A percentile compares a stretch with the other conserved stretches of the same genome.
These are phyloP conservation scores for Brotula barbata DNA, from an alignment of 2,797 vertebrate species.

Conservation along the genomic window DNA sequence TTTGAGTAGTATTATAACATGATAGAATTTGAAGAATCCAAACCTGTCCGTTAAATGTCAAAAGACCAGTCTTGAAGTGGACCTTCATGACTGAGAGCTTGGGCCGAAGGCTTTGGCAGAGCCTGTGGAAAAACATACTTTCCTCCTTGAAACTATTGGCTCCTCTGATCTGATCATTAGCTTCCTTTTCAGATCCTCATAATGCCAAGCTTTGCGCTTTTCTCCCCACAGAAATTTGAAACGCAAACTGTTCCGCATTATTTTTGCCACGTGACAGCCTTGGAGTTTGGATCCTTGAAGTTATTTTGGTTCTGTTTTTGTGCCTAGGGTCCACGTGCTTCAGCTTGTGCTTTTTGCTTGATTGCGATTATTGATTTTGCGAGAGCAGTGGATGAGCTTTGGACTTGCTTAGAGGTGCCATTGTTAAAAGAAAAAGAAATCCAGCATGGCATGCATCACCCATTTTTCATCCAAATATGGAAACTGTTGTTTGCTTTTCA, in stretches of 20 bases:
- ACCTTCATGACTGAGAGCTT: slow-evolving; percentile 26
- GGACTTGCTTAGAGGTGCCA: slow-evolving; percentile 35
- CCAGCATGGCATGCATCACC: slow-evolving; percentile 34
- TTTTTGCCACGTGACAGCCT: slow-evolving; percentile 30
- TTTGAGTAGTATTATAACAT: background rate
- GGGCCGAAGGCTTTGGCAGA: slow-evolving; percentile 28
- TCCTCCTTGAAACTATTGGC: slow-evolving; percentile 44
- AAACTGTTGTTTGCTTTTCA: slow-evolving; percentile 36
- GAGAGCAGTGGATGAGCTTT: slow-evolving; percentile 30
- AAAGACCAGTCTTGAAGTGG: slow-evolving; percentile 22
- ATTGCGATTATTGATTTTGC: slow-evolving; percentile 18
- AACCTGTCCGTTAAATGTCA: slow-evolving; percentile 7
- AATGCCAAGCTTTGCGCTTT: slow-evolving; percentile 39
- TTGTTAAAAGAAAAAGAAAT: slow-evolving; percentile 27
- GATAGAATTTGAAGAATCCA: background rate
- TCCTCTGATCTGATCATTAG: slow-evolving; percentile 44
- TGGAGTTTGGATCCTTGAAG: slow-evolving; percentile 33
- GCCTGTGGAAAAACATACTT: slow-evolving; percentile 57
- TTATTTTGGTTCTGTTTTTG: slow-evolving; percentile 41
- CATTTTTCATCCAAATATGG: slow-evolving; percentile 19
- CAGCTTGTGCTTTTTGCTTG: slow-evolving; percentile 55
- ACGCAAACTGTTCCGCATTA: slow-evolving; percentile 30
- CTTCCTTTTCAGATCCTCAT: slow-evolving; percentile 49
- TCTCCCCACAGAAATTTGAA: slow-evolving; percentile 30
- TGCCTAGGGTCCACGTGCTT: slow-evolving; percentile 41